Evolutionary conservation across 2,113 vertebrate genomes (phyloP).

Genomic region (Gnathonemus echidnorhynchus): DNA sequence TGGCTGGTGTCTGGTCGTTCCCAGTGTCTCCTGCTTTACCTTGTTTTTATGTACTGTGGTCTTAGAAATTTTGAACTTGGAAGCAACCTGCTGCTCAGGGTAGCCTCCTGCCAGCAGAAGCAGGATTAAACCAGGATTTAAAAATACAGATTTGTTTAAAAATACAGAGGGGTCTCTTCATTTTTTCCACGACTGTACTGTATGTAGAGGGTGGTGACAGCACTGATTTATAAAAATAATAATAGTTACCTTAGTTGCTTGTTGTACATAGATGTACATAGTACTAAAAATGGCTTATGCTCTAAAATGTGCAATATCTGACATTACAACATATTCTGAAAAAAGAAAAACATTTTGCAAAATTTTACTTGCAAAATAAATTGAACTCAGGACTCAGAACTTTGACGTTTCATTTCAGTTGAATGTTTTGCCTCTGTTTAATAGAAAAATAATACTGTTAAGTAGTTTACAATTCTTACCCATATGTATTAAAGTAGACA

Average conservation of each 20-base stretch:
- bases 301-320: conserved; percentile 22
- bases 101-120: too few species aligned
- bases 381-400: conserved; percentile 3
- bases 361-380: not conserved
- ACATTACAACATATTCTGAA: not conserved
- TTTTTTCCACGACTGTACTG: too few species aligned
- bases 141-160: too few species aligned
- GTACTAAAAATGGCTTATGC: conserved; percentile 7
- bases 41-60: too few species aligned
- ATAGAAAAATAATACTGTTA: not conserved
- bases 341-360: not conserved
- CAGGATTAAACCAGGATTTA: too few species aligned
- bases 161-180: too few species aligned
- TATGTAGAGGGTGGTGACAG: not conserved
- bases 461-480: not conserved
- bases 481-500: not conserved
- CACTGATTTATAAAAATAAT: not conserved
- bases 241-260: not conserved
- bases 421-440: conserved; percentile 1
- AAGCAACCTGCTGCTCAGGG: too few species aligned
- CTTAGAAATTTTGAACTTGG: too few species aligned
- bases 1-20: too few species aligned
- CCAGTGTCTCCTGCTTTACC: too few species aligned
- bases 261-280: not conserved
- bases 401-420: not conserved